phyloP scores from a whole-genome alignment of 2,888 invertebrate genomes.

The Lucinisca nassula region DNA sequence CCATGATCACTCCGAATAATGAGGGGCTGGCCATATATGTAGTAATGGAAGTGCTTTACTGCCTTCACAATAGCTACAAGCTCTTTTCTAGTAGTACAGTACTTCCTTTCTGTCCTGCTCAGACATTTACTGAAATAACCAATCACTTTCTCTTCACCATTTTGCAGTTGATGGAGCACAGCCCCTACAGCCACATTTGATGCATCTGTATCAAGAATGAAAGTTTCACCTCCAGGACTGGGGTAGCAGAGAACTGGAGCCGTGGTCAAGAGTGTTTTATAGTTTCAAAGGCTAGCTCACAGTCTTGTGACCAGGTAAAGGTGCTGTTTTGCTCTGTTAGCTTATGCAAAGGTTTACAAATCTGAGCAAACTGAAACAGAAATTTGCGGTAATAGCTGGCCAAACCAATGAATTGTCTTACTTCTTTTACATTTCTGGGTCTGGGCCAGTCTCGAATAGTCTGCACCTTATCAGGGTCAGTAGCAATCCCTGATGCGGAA shows the following conservation, averaged over 20 bases:
- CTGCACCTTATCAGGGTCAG: conserved; percentile 40
- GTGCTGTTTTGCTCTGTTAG: too few species aligned
- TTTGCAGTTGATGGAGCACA: conserved; percentile 60
- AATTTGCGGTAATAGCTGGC: conserved; percentile 54
- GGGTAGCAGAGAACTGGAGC: conserved; percentile 55
- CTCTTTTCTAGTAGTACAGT: conserved; percentile 62
- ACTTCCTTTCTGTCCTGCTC: conserved; percentile 45
- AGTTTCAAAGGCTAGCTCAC: too few species aligned
- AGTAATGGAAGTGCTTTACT: conserved; percentile 66
- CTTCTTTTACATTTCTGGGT: conserved; percentile 41
- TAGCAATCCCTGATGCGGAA: conserved; percentile 42
- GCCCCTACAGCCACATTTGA: conserved; percentile 66
- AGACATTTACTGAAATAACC: conserved; percentile 56
- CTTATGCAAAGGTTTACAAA: conserved; percentile 25
- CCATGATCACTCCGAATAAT: conserved; percentile 65
- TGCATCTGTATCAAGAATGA: conserved; percentile 72
- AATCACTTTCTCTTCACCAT: conserved; percentile 67
- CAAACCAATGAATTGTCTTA: conserved; percentile 49
- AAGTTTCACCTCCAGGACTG: conserved; percentile 39
- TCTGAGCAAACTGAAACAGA: conserved; percentile 8
- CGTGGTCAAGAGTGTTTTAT: too few species aligned
- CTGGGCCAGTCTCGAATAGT: conserved; percentile 20
- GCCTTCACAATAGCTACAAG: conserved; percentile 66
- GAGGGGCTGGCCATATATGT: conserved; percentile 61
- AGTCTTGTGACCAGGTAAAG: too few species aligned